These are phyloP conservation scores for Tyto alba DNA, from an alignment of 2,113 vertebrate genomes.

Conservation along the genomic window DNA sequence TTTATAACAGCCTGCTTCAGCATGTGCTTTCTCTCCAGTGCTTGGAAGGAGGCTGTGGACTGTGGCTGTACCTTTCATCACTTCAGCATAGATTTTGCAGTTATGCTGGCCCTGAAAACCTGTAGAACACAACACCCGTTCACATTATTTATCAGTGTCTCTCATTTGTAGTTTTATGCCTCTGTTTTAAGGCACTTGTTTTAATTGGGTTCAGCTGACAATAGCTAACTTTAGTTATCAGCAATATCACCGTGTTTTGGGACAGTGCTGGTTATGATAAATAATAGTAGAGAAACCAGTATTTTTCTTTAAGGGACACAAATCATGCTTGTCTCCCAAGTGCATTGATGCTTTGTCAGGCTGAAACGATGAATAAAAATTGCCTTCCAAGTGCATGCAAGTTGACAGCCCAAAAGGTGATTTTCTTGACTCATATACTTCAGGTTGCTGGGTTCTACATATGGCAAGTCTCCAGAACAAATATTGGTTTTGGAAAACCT, in stretches of 20 bases:
- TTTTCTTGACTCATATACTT: slow-evolving; percentile 38
- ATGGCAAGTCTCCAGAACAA: slow-evolving; percentile 58
- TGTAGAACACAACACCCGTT: background rate
- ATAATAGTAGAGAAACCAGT: background rate
- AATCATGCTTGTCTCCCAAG: slow-evolving; percentile 8
- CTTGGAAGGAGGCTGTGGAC: background rate
- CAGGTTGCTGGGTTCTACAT: slow-evolving; percentile 12
- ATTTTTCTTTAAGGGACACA: background rate
- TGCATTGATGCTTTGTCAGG: slow-evolving; percentile 18
- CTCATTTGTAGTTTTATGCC: background rate
- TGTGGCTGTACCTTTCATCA: background rate
- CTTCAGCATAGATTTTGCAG: background rate
- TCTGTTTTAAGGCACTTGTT: background rate
- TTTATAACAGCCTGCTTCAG: background rate
- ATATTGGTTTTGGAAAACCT: slow-evolving; percentile 60
- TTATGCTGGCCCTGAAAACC: background rate
- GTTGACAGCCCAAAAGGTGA: slow-evolving; percentile 29
- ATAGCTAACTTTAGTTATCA: background rate
- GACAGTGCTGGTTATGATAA: background rate
- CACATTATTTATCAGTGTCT: background rate
- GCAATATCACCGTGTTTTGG: background rate
- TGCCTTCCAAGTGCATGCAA: slow-evolving; percentile 15
- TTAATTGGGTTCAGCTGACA: background rate
- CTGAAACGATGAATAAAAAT: slow-evolving; percentile 29
- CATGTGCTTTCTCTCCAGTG: background rate